Conservation (phyloP, 2,797 vertebrate species). For the Pteronotus mesoamericanus region DNA sequence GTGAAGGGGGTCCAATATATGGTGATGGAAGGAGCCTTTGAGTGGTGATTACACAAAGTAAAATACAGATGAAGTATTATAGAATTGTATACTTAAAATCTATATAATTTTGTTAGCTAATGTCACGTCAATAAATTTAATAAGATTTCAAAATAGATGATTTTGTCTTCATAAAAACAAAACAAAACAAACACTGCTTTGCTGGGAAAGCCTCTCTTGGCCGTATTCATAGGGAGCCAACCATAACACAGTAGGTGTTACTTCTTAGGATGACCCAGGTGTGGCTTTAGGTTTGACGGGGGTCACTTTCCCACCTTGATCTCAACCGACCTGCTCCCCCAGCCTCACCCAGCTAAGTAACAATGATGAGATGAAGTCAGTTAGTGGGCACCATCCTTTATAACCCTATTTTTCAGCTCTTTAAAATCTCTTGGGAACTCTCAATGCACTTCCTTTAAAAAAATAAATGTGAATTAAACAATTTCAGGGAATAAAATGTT, state of each 20-base stretch:
- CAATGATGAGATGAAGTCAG: accelerated
- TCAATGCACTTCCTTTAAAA: background rate
- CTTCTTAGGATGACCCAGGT: background rate
- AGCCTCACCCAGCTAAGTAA: background rate
- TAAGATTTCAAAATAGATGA: background rate
- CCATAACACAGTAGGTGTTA: background rate
- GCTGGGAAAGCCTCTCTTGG: background rate
- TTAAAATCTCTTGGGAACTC: background rate
- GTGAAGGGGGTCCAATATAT: too few relatives aligned
- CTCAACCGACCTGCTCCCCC: background rate
- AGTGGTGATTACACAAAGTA: background rate
- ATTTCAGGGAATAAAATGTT: background rate
- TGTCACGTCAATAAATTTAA: background rate
- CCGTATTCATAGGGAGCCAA: accelerated
- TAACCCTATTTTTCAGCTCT: background rate
- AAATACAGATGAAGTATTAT: background rate
- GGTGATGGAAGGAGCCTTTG: background rate
- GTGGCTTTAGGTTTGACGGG: background rate
- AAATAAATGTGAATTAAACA: background rate
- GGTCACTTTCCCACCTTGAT: background rate
- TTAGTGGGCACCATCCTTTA: background rate
- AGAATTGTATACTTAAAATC: background rate
- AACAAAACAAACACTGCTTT: too few relatives aligned
- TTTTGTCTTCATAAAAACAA: background rate
- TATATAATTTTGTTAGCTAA: background rate